These are phyloP conservation scores for Pedicia rivosa DNA, from an alignment of 2,888 invertebrate species.

Conservation along the genomic window DNA sequence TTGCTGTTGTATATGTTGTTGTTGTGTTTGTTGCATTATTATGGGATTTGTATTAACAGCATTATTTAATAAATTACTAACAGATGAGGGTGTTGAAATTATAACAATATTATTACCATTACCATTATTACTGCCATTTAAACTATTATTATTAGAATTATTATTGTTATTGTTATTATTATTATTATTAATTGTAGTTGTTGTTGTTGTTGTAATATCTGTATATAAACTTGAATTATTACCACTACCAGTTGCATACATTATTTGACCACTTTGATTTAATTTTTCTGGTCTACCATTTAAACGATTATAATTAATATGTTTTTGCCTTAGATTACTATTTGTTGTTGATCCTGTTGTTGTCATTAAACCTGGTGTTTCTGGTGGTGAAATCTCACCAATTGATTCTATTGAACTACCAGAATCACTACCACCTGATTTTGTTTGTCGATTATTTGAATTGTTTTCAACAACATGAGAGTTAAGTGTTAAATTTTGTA, in stretches of 20 bases:
- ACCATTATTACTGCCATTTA: slow-evolving; percentile 1
- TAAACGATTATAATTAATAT: slow-evolving; percentile 21
- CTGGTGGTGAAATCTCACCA: slow-evolving; percentile 28
- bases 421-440: slow-evolving; percentile 24
- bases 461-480: not conserved
- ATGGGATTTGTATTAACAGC: slow-evolving; percentile 16
- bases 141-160: slow-evolving; percentile 6
- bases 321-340: slow-evolving; percentile 13
- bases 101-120: slow-evolving; percentile 9
- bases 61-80: slow-evolving; percentile 13
- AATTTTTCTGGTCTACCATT: slow-evolving; percentile 24
- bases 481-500: slow-evolving; percentile 18
- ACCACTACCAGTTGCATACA: not conserved
- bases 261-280: slow-evolving; percentile 7
- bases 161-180: slow-evolving; percentile 15
- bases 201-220: not conserved
- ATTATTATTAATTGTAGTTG: slow-evolving; percentile 10
- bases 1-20: too few relatives aligned
- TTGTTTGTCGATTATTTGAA: not conserved
- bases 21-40: slow-evolving; percentile 17
- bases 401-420: slow-evolving; percentile 30
- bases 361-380: slow-evolving; percentile 24
- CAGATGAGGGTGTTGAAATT: too few relatives aligned
- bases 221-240: not conserved
- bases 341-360: slow-evolving; percentile 12